phyloP scores from a whole-genome alignment of 2,888 invertebrate species.

The Melipona bicolor region DNA sequence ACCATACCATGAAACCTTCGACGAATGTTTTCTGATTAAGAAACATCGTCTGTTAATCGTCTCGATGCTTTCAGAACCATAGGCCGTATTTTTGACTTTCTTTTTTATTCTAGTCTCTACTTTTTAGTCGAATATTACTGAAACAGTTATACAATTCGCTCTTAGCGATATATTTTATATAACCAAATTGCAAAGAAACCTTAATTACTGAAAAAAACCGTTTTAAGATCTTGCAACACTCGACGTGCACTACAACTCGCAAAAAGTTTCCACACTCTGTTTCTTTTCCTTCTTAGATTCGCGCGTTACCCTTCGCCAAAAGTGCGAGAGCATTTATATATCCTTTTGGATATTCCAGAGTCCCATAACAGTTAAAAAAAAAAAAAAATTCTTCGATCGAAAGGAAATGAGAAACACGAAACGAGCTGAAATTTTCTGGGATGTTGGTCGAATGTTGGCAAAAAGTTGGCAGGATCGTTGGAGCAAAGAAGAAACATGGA shows the following conservation, averaged over 20 bases:
- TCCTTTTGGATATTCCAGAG: neutral
- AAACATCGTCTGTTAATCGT: neutral
- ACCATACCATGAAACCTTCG: neutral
- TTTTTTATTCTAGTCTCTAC: neutral
- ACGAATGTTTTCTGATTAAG: neutral
- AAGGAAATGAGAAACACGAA: neutral
- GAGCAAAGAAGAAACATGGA: constrained; percentile 20
- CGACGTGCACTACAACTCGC: neutral
- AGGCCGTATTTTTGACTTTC: no score
- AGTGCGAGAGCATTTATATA: neutral
- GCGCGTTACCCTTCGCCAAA: neutral
- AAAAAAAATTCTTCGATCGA: neutral
- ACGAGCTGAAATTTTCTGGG: neutral
- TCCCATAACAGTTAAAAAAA: neutral
- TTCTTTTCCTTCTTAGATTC: neutral
- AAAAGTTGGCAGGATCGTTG: constrained; percentile 32
- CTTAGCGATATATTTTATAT: neutral
- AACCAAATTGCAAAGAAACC: neutral
- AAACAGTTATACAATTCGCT: constrained; percentile 2
- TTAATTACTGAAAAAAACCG: neutral
- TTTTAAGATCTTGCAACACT: neutral
- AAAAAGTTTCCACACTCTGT: neutral
- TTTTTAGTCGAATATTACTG: neutral
- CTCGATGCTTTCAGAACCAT: neutral
- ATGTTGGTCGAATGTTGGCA: neutral